Conservation (phyloP, 2,888 invertebrate genomes). For the Toxonevra muliebris region DNA sequence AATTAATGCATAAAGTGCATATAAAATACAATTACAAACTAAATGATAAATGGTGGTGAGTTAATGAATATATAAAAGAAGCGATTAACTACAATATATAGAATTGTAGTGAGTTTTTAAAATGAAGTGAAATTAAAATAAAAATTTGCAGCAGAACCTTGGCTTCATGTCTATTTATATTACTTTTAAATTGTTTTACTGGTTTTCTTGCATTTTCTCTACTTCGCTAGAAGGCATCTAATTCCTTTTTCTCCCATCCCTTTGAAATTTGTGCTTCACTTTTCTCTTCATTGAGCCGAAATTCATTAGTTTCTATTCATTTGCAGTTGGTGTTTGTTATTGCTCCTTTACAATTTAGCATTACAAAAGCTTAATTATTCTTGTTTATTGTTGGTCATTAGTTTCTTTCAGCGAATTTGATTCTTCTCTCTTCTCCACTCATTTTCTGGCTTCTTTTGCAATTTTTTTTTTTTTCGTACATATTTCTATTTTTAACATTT, state of each 20-base stretch:
- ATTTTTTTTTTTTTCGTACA: conserved; percentile 1
- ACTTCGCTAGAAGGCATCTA: too few relatives aligned
- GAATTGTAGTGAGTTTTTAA: too few relatives aligned
- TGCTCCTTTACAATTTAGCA: conserved; percentile 5
- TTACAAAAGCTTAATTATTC: background rate
- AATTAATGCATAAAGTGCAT: conserved; percentile 6
- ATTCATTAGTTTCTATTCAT: background rate
- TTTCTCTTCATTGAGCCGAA: background rate
- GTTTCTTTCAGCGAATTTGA: background rate
- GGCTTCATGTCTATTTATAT: too few relatives aligned
- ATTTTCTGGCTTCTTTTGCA: background rate
- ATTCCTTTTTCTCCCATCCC: too few relatives aligned
- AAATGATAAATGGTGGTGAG: background rate
- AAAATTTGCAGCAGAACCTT: too few relatives aligned
- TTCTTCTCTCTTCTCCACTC: background rate
- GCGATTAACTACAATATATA: too few relatives aligned
- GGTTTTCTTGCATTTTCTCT: too few relatives aligned
- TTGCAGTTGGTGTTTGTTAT: background rate
- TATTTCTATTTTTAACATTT: background rate
- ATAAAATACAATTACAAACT: conserved; percentile 24
- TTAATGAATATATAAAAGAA: background rate
- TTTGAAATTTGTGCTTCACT: background rate
- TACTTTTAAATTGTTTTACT: too few relatives aligned
- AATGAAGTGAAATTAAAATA: too few relatives aligned
- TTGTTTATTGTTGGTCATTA: background rate